Base-by-base conservation (phyloP, 2,113 vertebrate genomes). In the Plectropomus leopardus region DNA sequence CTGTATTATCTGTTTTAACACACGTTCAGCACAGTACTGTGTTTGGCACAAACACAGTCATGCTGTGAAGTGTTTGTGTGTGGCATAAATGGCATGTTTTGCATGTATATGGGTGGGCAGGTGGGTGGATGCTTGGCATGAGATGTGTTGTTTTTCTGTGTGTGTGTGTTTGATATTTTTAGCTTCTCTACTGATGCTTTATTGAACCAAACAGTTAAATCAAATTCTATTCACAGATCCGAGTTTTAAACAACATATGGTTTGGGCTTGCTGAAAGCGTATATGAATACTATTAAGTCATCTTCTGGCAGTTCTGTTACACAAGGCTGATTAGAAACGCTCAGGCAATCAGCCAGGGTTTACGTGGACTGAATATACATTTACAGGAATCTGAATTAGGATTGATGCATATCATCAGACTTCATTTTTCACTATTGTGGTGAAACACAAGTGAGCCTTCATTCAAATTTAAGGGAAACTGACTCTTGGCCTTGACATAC, bases 111-210 rank as follows among this genome's bases (percentile, higher is more conserved):
- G 67, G 69, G 78, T 79, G 82, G 82, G 75, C 77, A 88, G 76
- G 86, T 89, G 70, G 85, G 85, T 51, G 80, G 75, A 77, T 55
- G 34, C 30, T 76, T 89, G 84, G 86, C 66, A 44, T 17, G 30
- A 42, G 53, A 84, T 85, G 59, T 60, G 54, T 74, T 54, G 50
- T 30, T 80, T 65, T 57, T 73, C 19, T 40, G 32, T 61, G 30
- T n/a, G 3, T 66, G 48, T n/a, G 1, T 65, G 7, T 26, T 7
- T 17, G n/a, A 55, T 79, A 71, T 84, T 85, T 88, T 77, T 82
- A 72, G 66, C 17, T 65, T 57, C 72, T 53, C 24, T 42, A 19
- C 6, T 59, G 21, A 75, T 71, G 53, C 17, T 72, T 67, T 59
- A 0, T n/a, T 83, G 63, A 68, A 82, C 24, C 10, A 26, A 71